A percentile compares a stretch with the other conserved stretches of the same genome.
These are phyloP conservation scores for Eupleurogrammus muticus DNA, from an alignment of 2,797 vertebrate species.

Conservation along the genomic window DNA sequence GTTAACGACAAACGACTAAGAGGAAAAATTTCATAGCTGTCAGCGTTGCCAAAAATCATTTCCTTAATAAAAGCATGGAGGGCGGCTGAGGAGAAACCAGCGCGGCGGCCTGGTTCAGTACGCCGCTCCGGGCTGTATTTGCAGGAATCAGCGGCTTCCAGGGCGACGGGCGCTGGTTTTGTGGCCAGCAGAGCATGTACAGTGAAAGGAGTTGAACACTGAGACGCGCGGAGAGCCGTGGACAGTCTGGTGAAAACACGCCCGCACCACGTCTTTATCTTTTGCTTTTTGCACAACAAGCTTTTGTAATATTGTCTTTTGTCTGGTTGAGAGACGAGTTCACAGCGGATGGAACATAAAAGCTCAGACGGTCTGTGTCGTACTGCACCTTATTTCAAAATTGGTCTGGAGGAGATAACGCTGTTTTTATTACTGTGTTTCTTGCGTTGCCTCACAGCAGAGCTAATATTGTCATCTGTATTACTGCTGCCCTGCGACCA, in stretches of 20 bases:
- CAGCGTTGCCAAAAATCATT: not conserved
- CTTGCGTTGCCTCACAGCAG: not conserved
- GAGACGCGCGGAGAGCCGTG: not conserved
- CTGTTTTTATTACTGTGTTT: not conserved
- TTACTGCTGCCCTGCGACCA: not conserved
- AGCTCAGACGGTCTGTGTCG: not conserved
- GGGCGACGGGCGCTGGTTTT: not conserved
- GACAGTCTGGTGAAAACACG: no score
- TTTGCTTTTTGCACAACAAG: not conserved
- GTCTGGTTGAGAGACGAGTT: not conserved
- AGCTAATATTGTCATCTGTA: not conserved
- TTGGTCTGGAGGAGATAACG: conserved; percentile 1
- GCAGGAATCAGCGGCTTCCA: not conserved
- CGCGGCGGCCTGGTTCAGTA: not conserved
- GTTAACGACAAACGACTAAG: not conserved
- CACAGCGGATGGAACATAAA: conserved; percentile 2
- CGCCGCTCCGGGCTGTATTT: not conserved
- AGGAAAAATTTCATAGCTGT: not conserved
- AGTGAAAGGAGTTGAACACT: not conserved
- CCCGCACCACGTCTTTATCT: no score
- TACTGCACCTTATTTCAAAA: not conserved
- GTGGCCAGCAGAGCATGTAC: not conserved
- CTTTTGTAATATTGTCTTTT: not conserved
- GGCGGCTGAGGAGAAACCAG: not conserved
- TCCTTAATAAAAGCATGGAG: not conserved